phyloP scores from a whole-genome alignment of 2,888 invertebrate genomes.

The Ganaspis brasiliensis region DNA sequence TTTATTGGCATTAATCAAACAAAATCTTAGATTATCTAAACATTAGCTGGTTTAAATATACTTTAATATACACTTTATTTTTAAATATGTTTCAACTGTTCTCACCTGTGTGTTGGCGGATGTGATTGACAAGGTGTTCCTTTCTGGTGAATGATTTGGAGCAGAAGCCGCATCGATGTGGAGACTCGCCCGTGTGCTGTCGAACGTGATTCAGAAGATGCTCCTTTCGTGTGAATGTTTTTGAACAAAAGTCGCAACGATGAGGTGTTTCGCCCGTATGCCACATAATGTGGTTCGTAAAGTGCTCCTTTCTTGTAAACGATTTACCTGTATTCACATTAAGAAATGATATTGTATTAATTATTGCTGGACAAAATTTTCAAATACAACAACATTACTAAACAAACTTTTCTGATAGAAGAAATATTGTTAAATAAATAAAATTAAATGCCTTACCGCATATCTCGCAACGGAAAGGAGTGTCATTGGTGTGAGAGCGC shows the following conservation, averaged over 20 bases:
- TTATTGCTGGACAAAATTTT: too few relatives aligned
- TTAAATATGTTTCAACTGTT: constrained; percentile 55
- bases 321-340: constrained; percentile 83
- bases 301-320: constrained; percentile 94
- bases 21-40: too few relatives aligned
- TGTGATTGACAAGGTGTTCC: constrained; percentile 93
- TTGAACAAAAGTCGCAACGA: constrained; percentile 90
- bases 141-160: constrained; percentile 93
- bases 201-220: constrained; percentile 89
- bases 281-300: constrained; percentile 95
- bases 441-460: constrained; percentile 84
- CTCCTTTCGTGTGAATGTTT: constrained; percentile 90
- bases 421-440: too few relatives aligned
- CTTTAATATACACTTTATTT: constrained; percentile 67
- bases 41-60: too few relatives aligned
- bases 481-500: constrained; percentile 93
- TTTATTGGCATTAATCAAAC: too few relatives aligned
- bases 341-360: too few relatives aligned
- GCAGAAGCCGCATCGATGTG: constrained; percentile 92
- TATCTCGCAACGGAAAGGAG: constrained; percentile 92
- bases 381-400: too few relatives aligned
- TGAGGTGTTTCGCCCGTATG: constrained; percentile 91
- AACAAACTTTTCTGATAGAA: too few relatives aligned
- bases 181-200: constrained; percentile 91
- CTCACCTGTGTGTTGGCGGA: constrained; percentile 88